These are phyloP conservation scores for Apeira syringaria DNA, from an alignment of 2,888 invertebrate genomes.

Conservation along the genomic window DNA sequence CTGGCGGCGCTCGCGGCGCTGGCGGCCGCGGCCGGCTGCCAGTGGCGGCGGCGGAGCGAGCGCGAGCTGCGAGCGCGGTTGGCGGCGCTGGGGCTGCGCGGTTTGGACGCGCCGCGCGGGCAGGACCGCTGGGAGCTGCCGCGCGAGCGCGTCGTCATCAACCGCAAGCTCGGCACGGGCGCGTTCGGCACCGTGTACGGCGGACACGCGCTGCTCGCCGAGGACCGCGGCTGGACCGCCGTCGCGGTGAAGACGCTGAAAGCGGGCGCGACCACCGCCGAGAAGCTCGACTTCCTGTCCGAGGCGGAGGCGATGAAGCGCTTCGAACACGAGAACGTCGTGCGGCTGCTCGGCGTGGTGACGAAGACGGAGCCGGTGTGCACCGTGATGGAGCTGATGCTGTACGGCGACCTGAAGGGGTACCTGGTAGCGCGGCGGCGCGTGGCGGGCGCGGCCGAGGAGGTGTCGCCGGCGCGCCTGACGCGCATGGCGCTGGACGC, in stretches of 20 bases:
- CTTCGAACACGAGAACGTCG: conserved; percentile 95
- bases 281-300: conserved; percentile 94
- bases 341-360: conserved; percentile 93
- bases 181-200: conserved; percentile 97
- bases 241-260: conserved; percentile 96
- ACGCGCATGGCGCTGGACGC: conserved; percentile 95
- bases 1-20: conserved; percentile 45
- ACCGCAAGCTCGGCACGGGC: conserved; percentile 93
- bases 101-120: conserved; percentile 52
- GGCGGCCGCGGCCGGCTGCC: conserved; percentile 49
- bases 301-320: conserved; percentile 98
- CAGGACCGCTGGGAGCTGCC: conserved; percentile 95
- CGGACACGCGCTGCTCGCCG: conserved; percentile 90
- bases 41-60: conserved; percentile 58
- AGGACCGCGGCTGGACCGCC: conserved; percentile 88
- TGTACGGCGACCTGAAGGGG: conserved; percentile 96
- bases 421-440: conserved; percentile 93
- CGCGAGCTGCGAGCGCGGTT: conserved; percentile 57
- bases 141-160: conserved; percentile 92
- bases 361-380: conserved; percentile 94
- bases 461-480: conserved; percentile 90
- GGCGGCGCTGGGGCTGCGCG: conserved; percentile 58
- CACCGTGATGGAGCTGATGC: conserved; percentile 97
- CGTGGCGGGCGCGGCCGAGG: conserved; percentile 88
- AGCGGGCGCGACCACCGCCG: conserved; percentile 91